Percentiles rank a stretch among this genome's conserved stretches.
phyloP scores from a whole-genome alignment of 2,113 vertebrate genomes.

The Phaethon lepturus region DNA sequence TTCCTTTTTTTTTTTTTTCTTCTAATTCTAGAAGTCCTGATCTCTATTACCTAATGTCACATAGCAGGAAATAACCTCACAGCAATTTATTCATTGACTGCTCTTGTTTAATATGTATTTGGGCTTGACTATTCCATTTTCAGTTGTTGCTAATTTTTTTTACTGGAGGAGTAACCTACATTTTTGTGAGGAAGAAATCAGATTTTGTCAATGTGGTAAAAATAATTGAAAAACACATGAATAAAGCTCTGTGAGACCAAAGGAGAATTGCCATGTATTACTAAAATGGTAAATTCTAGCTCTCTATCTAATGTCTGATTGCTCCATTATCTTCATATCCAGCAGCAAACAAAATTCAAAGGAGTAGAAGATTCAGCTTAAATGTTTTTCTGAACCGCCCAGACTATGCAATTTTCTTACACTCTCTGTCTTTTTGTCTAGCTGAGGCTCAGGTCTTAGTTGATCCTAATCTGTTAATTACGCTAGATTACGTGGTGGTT shows the following conservation, averaged over 20 bases:
- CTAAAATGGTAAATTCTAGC: not conserved
- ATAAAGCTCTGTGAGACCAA: not conserved
- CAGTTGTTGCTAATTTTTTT: constrained; percentile 41
- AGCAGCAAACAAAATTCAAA: not conserved
- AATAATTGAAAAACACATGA: not conserved
- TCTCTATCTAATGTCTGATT: not conserved
- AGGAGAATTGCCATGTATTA: not conserved
- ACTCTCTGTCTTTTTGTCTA: not conserved
- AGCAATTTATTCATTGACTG: constrained; percentile 19
- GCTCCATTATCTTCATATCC: not conserved
- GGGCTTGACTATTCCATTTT: not conserved
- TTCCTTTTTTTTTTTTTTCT: not conserved
- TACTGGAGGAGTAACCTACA: not conserved
- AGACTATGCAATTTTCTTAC: not conserved
- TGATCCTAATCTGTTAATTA: constrained; percentile 40
- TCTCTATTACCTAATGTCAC: constrained; percentile 22
- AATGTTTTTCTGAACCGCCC: not conserved
- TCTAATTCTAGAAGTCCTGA: not conserved
- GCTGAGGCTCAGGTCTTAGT: not conserved
- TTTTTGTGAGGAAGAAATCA: not conserved
- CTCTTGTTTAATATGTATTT: constrained; percentile 22
- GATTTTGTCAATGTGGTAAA: not conserved
- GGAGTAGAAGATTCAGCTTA: not conserved
- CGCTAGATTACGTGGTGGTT: not conserved
- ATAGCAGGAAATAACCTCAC: constrained; percentile 33